Percentiles rank a stretch among this genome's conserved stretches.
phyloP scores from a whole-genome alignment of 35 echinoderm and acorn worm species.

The Anneissia japonica region DNA sequence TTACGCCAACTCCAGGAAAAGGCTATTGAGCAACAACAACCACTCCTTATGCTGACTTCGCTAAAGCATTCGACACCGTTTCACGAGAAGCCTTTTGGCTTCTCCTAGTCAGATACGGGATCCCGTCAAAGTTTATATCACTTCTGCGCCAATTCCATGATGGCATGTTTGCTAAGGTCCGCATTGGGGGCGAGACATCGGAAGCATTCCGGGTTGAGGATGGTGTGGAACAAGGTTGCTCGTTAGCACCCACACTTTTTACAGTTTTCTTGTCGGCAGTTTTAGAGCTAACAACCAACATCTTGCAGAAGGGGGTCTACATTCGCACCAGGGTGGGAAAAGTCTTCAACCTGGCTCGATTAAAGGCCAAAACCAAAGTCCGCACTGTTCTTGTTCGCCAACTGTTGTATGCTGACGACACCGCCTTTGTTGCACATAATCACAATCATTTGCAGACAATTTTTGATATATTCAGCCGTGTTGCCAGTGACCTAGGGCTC shows the following conservation, averaged over 20 bases:
- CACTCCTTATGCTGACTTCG: slow-evolving; percentile 41
- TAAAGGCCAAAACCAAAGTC: slow-evolving; percentile 29
- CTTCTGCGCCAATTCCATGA: slow-evolving; percentile 21
- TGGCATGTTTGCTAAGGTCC: slow-evolving; percentile 13
- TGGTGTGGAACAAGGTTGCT: slow-evolving; percentile 9
- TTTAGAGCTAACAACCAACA: not conserved
- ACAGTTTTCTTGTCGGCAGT: slow-evolving; percentile 14
- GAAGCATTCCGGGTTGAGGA: not conserved
- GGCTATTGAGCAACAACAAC: slow-evolving; percentile 34
- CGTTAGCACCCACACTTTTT: slow-evolving; percentile 11
- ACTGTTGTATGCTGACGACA: slow-evolving; percentile 20
- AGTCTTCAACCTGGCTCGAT: slow-evolving; percentile 27
- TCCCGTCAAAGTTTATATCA: slow-evolving; percentile 19
- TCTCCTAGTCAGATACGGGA: slow-evolving; percentile 31
- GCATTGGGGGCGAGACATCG: not conserved
- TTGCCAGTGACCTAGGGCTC: slow-evolving; percentile 1
- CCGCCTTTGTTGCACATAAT: slow-evolving; percentile 7
- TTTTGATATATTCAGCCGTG: slow-evolving; percentile 6
- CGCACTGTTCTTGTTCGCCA: not conserved
- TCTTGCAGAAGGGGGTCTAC: slow-evolving; percentile 23
- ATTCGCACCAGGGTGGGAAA: slow-evolving; percentile 36
- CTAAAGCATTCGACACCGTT: slow-evolving; percentile 53
- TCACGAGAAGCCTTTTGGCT: slow-evolving; percentile 37
- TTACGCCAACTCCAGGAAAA: slow-evolving; percentile 38
- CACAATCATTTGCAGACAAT: slow-evolving; percentile 6